A percentile compares a stretch with the other conserved stretches of the same genome.
phyloP scores from a whole-genome alignment of 2,888 invertebrate genomes.

The Abrostola triplasia region DNA sequence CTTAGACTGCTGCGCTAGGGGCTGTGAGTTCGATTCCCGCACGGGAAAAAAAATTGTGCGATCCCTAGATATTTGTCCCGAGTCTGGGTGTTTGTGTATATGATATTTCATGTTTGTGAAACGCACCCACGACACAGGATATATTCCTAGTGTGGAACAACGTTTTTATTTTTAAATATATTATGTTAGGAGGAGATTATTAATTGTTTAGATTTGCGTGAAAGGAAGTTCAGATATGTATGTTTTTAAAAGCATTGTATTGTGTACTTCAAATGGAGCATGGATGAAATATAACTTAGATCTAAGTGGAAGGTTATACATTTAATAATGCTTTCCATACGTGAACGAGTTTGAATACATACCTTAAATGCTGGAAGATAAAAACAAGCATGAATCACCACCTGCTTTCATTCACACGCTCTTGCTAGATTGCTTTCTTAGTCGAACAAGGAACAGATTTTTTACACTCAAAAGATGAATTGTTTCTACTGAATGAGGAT shows the following conservation, averaged over 20 bases:
- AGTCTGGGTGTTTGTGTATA: too few relatives aligned
- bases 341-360: constrained; percentile 39
- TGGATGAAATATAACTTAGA: constrained; percentile 2
- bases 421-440: constrained; percentile 74
- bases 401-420: constrained; percentile 77
- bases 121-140: too few relatives aligned
- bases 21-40: too few relatives aligned
- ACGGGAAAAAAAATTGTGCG: too few relatives aligned
- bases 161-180: too few relatives aligned
- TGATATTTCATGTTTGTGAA: too few relatives aligned
- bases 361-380: constrained; percentile 36
- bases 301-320: constrained; percentile 13
- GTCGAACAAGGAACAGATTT: constrained; percentile 70
- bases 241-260: neutral
- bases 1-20: too few relatives aligned
- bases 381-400: constrained; percentile 65
- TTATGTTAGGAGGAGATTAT: too few relatives aligned
- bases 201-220: too few relatives aligned
- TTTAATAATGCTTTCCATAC: constrained; percentile 28
- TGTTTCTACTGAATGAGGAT: constrained; percentile 59
- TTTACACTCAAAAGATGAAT: constrained; percentile 69
- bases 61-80: too few relatives aligned
- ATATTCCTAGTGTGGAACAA: too few relatives aligned
- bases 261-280: neutral
- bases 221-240: too few relatives aligned